Evolutionary conservation across 2,797 vertebrate genomes (phyloP), one percentile per base, ranked within the genome.

Genomic region (Siniperca obscura): DNA sequence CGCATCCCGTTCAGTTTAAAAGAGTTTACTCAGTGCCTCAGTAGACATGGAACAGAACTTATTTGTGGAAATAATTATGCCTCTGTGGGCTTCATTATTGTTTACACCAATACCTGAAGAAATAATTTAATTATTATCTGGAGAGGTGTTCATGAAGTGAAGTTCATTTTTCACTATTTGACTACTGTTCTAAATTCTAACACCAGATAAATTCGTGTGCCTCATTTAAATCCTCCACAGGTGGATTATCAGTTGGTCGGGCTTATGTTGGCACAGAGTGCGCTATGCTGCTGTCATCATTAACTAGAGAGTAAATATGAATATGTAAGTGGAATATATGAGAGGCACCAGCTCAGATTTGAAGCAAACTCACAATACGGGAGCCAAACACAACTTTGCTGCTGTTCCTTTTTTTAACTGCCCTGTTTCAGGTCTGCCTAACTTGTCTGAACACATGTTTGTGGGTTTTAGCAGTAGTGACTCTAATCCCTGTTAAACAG

Each of bases 361-460:
- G 71, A 50, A 42, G 22, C 11, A 34, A 16, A 52, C 21, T 78
- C 30, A 5, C 48, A 55, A 22, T 44, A 22, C 34, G 57, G 67
- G 27, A 21, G 13, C 2, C 2, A n/a, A 42, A 27, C 25, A 12
- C 19, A 53, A 10, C 14, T n/a, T 38, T n/a, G 13, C 27, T 48
- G 44, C 16, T 50, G 7, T 48, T 22, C 5, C 2, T 55, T 6
- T 40, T 40, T 25, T 25, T 7, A 10, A 21, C 30, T 7, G 30
- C 30, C 14, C 25, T 66, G 46, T 65, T 62, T 65, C 55, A 77
- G 60, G 27, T 66, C 56, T 74, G 57, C 22, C 27, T 9, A 27
- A 78, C 83, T 64, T 84, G 76, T 76, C 60, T 7, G 65, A 61
- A 67, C 76, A 65, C 60, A 81, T 46, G 36, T 60, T 68, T 81